Conservation (phyloP, 2,888 invertebrate genomes). For the Pinctada fucata region DNA sequence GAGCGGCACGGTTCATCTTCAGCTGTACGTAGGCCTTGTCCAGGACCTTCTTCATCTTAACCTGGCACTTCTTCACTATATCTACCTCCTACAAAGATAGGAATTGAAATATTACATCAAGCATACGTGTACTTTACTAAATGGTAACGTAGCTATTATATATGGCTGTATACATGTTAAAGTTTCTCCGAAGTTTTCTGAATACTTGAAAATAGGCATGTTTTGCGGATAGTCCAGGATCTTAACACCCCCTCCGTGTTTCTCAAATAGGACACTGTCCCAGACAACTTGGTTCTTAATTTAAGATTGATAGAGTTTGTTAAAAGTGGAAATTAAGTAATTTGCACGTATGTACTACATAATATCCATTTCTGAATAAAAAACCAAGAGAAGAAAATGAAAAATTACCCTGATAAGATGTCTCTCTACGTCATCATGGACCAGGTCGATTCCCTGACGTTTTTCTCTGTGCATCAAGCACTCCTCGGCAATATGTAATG, state of each 20-base stretch:
- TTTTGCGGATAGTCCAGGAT: no score
- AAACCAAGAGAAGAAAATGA: no score
- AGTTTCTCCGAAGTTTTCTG: background rate
- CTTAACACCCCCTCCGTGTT: no score
- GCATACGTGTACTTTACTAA: no score
- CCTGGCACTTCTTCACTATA: conserved; percentile 87
- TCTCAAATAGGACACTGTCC: no score
- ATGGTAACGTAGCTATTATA: no score
- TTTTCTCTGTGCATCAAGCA: conserved; percentile 94
- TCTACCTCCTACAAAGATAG: conserved; percentile 83
- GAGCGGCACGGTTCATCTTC: conserved; percentile 76
- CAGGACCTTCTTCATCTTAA: conserved; percentile 85
- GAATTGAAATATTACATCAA: no score
- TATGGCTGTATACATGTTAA: background rate
- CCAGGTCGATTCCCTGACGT: conserved; percentile 90
- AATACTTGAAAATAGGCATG: background rate
- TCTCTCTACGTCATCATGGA: conserved; percentile 93
- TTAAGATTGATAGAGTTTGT: no score
- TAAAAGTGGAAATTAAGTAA: no score
- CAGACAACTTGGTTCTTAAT: no score
- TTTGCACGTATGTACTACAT: no score
- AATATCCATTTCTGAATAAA: no score
- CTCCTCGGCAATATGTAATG: conserved; percentile 93
- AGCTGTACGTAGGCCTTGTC: conserved; percentile 81
- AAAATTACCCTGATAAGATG: conserved; percentile 82